Evolutionary conservation across 2,113 vertebrate genomes (phyloP).

Genomic region (Psephotus haematonotus): DNA sequence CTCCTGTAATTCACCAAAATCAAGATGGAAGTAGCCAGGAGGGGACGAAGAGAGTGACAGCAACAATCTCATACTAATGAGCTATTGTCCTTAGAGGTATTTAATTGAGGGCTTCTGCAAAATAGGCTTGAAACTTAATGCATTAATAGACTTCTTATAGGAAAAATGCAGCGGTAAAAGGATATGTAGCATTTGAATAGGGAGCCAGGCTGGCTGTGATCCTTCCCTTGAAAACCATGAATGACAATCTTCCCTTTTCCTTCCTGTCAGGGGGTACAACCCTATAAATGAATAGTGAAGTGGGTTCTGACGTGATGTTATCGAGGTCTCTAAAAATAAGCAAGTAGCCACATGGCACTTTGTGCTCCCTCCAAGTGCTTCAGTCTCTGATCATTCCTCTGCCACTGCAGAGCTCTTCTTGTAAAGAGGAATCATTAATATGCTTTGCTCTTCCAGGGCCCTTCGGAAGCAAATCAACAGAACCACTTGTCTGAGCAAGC

Average conservation of each 20-base stretch:
- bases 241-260: not conserved
- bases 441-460: not conserved
- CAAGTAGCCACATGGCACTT: not conserved
- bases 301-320: not conserved
- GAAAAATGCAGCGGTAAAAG: not conserved
- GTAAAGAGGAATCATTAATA: not conserved
- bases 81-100: constrained; percentile 25
- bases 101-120: constrained; percentile 5
- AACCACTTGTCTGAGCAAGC: not conserved
- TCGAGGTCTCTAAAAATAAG: not conserved
- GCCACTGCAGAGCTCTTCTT: not conserved
- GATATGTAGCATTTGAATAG: not conserved
- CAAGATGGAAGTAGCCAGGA: constrained; percentile 17
- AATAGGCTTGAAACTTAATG: not conserved
- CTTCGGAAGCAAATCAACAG: not conserved
- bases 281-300: not conserved
- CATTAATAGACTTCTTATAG: not conserved
- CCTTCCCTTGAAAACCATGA: not conserved
- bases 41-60: not conserved
- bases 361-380: not conserved
- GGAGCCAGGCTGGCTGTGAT: not conserved
- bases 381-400: not conserved
- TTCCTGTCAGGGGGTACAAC: not conserved
- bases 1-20: constrained; percentile 35
- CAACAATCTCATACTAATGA: constrained; percentile 16